These are phyloP conservation scores for Sinosuthora webbiana DNA, from an alignment of 2,113 vertebrate species.

Conservation along the genomic window DNA sequence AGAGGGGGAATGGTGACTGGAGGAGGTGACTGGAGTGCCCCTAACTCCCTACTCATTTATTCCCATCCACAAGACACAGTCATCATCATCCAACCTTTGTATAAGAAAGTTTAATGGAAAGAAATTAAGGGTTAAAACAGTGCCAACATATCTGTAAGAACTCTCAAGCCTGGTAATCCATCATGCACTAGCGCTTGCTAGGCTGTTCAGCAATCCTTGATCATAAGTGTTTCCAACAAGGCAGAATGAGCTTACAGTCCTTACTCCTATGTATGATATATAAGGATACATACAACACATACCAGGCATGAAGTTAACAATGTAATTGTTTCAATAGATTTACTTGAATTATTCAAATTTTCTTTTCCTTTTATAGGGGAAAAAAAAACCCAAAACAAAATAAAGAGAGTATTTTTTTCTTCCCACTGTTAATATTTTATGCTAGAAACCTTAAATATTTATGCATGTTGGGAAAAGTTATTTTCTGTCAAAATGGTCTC, in stretches of 20 bases:
- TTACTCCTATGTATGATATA: fast-evolving
- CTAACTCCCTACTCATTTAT: background rate
- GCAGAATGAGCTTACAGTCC: background rate
- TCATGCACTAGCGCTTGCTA: background rate
- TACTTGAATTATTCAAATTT: background rate
- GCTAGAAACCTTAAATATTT: conserved; percentile 13
- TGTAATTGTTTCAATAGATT: background rate
- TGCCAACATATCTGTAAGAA: background rate
- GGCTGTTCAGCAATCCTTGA: background rate
- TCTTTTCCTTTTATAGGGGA: background rate
- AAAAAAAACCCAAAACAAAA: background rate
- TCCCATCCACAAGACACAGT: background rate
- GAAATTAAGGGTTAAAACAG: background rate
- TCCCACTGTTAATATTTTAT: background rate
- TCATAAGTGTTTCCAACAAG: background rate
- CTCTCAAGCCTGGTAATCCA: background rate
- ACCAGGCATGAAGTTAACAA: background rate
- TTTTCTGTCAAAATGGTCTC: background rate
- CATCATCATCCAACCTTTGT: background rate
- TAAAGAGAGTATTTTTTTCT: background rate
- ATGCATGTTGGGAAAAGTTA: background rate
- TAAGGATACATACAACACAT: fast-evolving
- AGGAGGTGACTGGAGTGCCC: background rate
- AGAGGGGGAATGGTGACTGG: background rate
- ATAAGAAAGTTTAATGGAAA: background rate